Conservation (phyloP, 1,140 invertebrate genomes). For the Zaprionus camerounensis region DNA sequence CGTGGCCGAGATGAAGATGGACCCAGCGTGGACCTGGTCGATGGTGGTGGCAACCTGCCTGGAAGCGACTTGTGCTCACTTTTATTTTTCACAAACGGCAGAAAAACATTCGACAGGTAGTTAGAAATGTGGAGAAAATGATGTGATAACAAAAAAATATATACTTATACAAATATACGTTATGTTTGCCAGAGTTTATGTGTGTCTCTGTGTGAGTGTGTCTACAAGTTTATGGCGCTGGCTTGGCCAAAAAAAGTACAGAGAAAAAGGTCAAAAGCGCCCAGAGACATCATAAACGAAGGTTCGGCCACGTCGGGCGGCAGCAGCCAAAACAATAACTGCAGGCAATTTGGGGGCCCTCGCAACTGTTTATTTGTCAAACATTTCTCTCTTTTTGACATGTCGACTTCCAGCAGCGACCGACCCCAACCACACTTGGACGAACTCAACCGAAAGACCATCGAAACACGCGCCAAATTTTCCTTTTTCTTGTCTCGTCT, state of each 20-base stretch:
- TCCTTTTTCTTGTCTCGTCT: constrained; percentile 16
- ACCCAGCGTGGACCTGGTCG: constrained; percentile 15
- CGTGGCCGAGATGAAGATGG: constrained; percentile 35
- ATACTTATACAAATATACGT: constrained; percentile 30
- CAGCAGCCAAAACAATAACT: constrained; percentile 78
- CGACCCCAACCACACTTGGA: neutral
- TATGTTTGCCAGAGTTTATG: neutral
- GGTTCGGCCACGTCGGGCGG: constrained; percentile 42
- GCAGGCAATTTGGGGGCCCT: constrained; percentile 67
- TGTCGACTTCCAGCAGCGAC: constrained; percentile 73
- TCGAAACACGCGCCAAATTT: constrained; percentile 63
- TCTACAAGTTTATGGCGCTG: constrained; percentile 54
- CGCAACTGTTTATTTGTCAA: constrained; percentile 82
- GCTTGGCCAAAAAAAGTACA: constrained; percentile 24
- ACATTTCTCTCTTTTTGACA: constrained; percentile 79
- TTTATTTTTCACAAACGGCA: constrained; percentile 78
- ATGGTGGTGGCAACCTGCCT: constrained; percentile 39
- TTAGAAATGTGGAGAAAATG: constrained; percentile 62
- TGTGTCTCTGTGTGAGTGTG: neutral
- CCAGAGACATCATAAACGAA: constrained; percentile 79
- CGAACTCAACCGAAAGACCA: constrained; percentile 15
- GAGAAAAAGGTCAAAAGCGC: constrained; percentile 74
- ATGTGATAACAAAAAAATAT: constrained; percentile 67
- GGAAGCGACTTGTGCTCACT: constrained; percentile 58
- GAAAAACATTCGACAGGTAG: constrained; percentile 67